These are phyloP conservation scores for Pogonocichla stellata DNA, from an alignment of 2,113 vertebrate genomes.

Conservation along the genomic window DNA sequence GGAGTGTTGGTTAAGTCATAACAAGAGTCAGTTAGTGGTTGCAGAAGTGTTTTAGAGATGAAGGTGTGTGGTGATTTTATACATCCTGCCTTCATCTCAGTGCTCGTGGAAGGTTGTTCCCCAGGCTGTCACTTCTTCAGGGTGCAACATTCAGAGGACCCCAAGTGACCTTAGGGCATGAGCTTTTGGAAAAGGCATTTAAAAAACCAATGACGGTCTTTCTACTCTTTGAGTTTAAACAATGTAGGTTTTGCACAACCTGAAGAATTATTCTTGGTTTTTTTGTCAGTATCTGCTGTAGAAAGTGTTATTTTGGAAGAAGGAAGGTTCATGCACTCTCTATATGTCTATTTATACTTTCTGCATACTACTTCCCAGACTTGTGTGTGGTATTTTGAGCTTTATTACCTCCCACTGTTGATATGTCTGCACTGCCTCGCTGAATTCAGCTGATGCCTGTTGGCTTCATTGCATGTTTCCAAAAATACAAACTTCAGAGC, in stretches of 20 bases:
- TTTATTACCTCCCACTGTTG: conserved; percentile 58
- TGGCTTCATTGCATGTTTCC: conserved; percentile 64
- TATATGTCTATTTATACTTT: not conserved
- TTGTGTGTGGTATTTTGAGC: conserved; percentile 71
- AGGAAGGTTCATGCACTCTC: not conserved
- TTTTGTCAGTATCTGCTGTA: not conserved
- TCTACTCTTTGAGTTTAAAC: not conserved
- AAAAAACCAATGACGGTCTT: not conserved
- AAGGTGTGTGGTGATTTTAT: not conserved
- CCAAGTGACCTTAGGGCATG: not conserved
- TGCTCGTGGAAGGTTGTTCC: not conserved
- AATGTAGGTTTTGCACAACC: not conserved
- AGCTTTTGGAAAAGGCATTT: not conserved
- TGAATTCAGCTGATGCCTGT: conserved; percentile 69
- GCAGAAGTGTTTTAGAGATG: not conserved
- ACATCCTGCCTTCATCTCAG: not conserved
- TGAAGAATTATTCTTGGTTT: not conserved
- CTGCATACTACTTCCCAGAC: conserved; percentile 1
- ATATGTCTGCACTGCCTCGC: conserved; percentile 46
- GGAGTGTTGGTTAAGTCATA: not conserved
- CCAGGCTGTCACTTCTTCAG: not conserved
- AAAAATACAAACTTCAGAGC: conserved; percentile 61
- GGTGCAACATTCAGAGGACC: not conserved
- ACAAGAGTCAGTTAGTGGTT: not conserved
- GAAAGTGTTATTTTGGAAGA: not conserved